These are phyloP conservation scores for Sphaerophoria taeniata DNA, from an alignment of 2,888 invertebrate species.

Conservation along the genomic window DNA sequence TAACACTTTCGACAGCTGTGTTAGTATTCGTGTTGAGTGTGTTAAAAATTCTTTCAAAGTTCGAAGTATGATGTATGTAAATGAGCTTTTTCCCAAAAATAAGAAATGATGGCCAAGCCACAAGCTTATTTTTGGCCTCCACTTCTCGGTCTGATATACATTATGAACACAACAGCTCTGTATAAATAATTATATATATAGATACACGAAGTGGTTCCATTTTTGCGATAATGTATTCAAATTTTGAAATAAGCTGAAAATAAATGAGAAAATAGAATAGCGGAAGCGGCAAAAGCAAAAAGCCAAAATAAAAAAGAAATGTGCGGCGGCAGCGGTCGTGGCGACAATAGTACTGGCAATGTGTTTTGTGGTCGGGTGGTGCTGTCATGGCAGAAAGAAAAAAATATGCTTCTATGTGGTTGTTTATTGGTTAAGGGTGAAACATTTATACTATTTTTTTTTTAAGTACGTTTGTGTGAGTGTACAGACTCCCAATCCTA, in stretches of 20 bases:
- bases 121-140: constrained; percentile 51
- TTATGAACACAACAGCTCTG: background rate
- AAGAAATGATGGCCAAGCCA: constrained; percentile 60
- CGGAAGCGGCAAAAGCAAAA: constrained; percentile 37
- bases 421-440: constrained; percentile 67
- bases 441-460: constrained; percentile 43
- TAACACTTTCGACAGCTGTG: constrained; percentile 1
- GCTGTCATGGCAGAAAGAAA: constrained; percentile 40
- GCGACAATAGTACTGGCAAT: constrained; percentile 60
- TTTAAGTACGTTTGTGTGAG: constrained; percentile 2
- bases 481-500: too few species aligned
- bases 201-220: background rate
- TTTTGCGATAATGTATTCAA: constrained; percentile 68
- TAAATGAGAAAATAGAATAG: constrained; percentile 67
- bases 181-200: background rate
- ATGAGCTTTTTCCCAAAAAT: constrained; percentile 53
- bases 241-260: constrained; percentile 70
- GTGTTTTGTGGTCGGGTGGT: constrained; percentile 52
- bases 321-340: constrained; percentile 55
- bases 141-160: constrained; percentile 12
- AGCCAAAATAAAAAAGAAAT: constrained; percentile 15
- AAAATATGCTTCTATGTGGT: constrained; percentile 52
- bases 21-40: constrained; percentile 30
- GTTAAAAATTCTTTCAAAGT: constrained; percentile 32
- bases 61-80: constrained; percentile 66